Conservation (phyloP, 2,797 vertebrate species). For the Poeciliopsis paucimaculata region DNA sequence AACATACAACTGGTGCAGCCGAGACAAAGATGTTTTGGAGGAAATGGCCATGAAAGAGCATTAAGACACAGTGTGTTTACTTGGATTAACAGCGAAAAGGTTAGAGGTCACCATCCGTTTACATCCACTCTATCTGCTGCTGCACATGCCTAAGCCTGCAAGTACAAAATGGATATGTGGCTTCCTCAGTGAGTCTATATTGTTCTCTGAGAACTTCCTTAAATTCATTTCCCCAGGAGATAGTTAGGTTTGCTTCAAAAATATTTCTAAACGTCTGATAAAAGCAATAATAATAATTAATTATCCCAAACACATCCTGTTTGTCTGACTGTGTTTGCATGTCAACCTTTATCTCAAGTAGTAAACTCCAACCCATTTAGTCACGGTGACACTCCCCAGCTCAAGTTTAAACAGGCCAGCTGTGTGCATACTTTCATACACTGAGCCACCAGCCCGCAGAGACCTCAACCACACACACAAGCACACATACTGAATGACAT, state of each 20-base stretch:
- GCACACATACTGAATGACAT: slow-evolving; percentile 17
- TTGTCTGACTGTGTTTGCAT: neutral
- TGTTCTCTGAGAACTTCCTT: slow-evolving; percentile 60
- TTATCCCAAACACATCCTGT: neutral
- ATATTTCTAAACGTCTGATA: neutral
- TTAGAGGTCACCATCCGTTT: slow-evolving; percentile 33
- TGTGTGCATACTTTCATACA: slow-evolving; percentile 47
- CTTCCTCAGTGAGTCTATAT: slow-evolving; percentile 55
- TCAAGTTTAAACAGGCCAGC: slow-evolving; percentile 63
- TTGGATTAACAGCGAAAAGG: slow-evolving; percentile 19
- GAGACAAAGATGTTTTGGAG: slow-evolving; percentile 22
- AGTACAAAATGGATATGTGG: slow-evolving; percentile 29
- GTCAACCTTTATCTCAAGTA: slow-evolving; percentile 26
- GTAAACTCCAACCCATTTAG: slow-evolving; percentile 45
- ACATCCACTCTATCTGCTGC: slow-evolving; percentile 38
- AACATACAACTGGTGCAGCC: slow-evolving; percentile 18
- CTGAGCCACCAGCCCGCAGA: slow-evolving; percentile 1
- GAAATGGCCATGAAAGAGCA: neutral
- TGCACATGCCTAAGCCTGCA: slow-evolving; percentile 25
- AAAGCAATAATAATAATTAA: slow-evolving; percentile 1
- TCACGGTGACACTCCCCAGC: slow-evolving; percentile 49
- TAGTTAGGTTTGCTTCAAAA: slow-evolving; percentile 31
- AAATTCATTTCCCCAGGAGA: slow-evolving; percentile 45
- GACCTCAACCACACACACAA: slow-evolving; percentile 35
- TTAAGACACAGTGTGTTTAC: neutral